Evolutionary conservation across 2,888 invertebrate genomes (phyloP).

Genomic region (Ecliptopera silaceata): DNA sequence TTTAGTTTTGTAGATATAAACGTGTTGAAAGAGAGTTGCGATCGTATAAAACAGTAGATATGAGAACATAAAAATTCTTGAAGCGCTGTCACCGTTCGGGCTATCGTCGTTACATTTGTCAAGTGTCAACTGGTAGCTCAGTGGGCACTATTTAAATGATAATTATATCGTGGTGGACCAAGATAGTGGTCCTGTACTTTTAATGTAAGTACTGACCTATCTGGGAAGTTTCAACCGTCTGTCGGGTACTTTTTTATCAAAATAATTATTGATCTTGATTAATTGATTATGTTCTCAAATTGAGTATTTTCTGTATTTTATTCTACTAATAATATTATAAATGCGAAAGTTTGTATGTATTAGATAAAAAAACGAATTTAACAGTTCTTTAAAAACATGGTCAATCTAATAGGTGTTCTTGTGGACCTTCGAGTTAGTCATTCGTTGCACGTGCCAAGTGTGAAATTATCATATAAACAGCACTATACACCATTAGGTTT

Average conservation of each 20-base stretch:
- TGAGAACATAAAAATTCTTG: slow-evolving; percentile 81
- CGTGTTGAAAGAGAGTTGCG: slow-evolving; percentile 64
- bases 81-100: slow-evolving; percentile 70
- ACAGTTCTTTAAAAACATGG: slow-evolving; percentile 15
- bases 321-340: too few species aligned
- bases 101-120: slow-evolving; percentile 80
- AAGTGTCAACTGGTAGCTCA: slow-evolving; percentile 77
- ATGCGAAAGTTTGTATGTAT: too few species aligned
- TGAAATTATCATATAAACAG: slow-evolving; percentile 73
- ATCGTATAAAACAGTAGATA: slow-evolving; percentile 78
- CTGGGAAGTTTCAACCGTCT: neutral
- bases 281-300: too few species aligned
- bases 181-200: slow-evolving; percentile 18
- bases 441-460: slow-evolving; percentile 47
- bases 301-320: too few species aligned
- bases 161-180: slow-evolving; percentile 68
- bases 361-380: slow-evolving; percentile 5
- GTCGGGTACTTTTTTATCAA: neutral
- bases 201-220: slow-evolving; percentile 3
- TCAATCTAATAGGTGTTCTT: slow-evolving; percentile 31
- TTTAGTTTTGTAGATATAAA: slow-evolving; percentile 39
- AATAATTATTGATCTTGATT: too few species aligned
- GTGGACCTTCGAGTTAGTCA: slow-evolving; percentile 25
- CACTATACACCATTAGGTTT: slow-evolving; percentile 64
- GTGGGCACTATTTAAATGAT: slow-evolving; percentile 79